phyloP scores from a whole-genome alignment of 2,888 invertebrate species.

The Aproaerema taeniolella region DNA sequence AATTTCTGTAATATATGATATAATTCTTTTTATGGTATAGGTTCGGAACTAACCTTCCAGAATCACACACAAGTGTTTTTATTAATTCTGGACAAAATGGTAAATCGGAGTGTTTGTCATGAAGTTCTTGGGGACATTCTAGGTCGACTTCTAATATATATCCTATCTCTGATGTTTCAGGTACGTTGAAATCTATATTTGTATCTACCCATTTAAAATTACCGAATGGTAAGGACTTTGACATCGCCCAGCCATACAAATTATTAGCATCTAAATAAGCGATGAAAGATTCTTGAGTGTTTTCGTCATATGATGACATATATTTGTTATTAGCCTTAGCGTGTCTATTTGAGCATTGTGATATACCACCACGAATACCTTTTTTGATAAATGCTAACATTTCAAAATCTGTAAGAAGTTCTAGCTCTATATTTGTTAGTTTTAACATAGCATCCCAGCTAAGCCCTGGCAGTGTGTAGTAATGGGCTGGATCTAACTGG shows the following conservation, averaged over 20 bases:
- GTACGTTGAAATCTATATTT: constrained; percentile 16
- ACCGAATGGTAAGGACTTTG: constrained; percentile 27
- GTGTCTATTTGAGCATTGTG: constrained; percentile 26
- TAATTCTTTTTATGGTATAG: constrained; percentile 22
- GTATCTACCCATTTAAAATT: constrained; percentile 31
- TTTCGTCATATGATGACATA: constrained; percentile 24
- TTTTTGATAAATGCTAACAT: constrained; percentile 19
- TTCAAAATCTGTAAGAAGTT: constrained; percentile 21
- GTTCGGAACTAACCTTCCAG: constrained; percentile 19
- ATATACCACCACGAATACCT: constrained; percentile 23
- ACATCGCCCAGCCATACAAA: constrained; percentile 39
- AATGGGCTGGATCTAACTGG: constrained; percentile 23
- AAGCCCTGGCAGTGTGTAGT: constrained; percentile 25
- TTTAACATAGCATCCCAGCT: constrained; percentile 29
- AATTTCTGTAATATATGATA: constrained; percentile 25
- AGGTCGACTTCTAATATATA: constrained; percentile 33
- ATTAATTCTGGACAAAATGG: constrained; percentile 24
- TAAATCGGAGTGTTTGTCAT: constrained; percentile 27
- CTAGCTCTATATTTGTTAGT: constrained; percentile 19
- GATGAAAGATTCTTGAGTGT: constrained; percentile 24
- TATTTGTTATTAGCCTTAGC: constrained; percentile 35
- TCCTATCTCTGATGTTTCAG: constrained; percentile 16
- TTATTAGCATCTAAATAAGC: constrained; percentile 38
- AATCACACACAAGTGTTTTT: constrained; percentile 9
- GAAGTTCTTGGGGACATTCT: constrained; percentile 25